A percentile compares a stretch with the other conserved stretches of the same genome.
These are phyloP conservation scores for Nebria ingens DNA, from an alignment of 1,140 invertebrate genomes.

Conservation along the genomic window DNA sequence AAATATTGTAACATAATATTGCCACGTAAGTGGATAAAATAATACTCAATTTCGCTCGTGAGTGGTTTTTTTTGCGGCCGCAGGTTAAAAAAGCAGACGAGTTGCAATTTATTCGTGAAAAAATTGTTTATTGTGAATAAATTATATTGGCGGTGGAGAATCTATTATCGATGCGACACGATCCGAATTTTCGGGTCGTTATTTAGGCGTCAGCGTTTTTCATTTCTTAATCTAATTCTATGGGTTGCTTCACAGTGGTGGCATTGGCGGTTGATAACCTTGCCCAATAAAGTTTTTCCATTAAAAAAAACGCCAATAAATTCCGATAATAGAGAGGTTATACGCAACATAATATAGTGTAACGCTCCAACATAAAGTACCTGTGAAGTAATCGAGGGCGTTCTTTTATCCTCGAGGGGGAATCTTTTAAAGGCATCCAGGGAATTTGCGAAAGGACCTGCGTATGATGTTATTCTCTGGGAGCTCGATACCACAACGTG, in stretches of 20 bases:
- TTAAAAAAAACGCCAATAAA: constrained; percentile 9
- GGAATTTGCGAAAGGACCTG: background rate
- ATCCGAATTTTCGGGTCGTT: background rate
- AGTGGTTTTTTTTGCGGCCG: no score
- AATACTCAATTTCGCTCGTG: no score
- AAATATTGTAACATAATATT: no score
- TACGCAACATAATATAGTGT: constrained; percentile 9
- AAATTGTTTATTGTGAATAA: constrained; percentile 4
- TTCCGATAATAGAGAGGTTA: constrained; percentile 8
- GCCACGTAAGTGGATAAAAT: no score
- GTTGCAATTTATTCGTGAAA: background rate
- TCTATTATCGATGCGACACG: background rate
- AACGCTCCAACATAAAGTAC: background rate
- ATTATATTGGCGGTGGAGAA: background rate
- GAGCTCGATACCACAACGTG: background rate
- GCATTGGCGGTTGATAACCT: background rate
- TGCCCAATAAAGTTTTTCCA: constrained; percentile 2
- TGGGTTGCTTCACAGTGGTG: no score
- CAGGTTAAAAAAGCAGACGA: no score
- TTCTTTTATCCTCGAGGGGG: background rate
- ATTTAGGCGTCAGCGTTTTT: constrained; percentile 7
- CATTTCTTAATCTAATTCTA: constrained; percentile 9
- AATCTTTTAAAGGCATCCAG: background rate
- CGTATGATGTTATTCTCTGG: background rate
- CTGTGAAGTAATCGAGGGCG: background rate